Conservation (phyloP, 2,888 invertebrate genomes). For the Saturnia pavonia region DNA sequence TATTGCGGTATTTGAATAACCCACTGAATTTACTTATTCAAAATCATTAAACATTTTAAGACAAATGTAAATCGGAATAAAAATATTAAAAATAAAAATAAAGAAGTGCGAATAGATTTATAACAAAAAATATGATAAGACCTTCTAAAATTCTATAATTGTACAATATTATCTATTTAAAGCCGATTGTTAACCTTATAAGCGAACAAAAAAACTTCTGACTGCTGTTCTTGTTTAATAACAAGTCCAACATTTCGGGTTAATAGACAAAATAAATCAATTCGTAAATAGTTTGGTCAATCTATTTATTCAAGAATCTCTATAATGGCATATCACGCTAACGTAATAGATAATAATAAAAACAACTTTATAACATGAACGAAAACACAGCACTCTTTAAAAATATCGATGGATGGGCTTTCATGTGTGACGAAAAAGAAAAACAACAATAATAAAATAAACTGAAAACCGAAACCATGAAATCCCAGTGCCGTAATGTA, state of each 20-base stretch:
- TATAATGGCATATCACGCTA: background rate
- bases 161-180: no score
- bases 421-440: conserved; percentile 36
- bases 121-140: no score
- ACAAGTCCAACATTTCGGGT: no score
- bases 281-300: no score
- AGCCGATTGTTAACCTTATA: no score
- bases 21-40: background rate
- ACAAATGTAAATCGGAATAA: background rate
- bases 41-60: background rate
- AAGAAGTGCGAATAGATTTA: no score
- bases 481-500: conserved; percentile 40
- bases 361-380: conserved; percentile 11
- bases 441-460: conserved; percentile 27
- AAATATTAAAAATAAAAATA: background rate
- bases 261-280: no score
- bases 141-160: no score
- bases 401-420: conserved; percentile 38
- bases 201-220: no score
- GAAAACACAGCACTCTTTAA: conserved; percentile 46
- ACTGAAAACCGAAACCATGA: conserved; percentile 39
- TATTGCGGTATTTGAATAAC: no score
- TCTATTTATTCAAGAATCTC: background rate
- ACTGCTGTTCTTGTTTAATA: no score
- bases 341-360: no score